Evolutionary conservation across 2,797 vertebrate species (phyloP).

Genomic region (Philypnodon macrostomus): DNA sequence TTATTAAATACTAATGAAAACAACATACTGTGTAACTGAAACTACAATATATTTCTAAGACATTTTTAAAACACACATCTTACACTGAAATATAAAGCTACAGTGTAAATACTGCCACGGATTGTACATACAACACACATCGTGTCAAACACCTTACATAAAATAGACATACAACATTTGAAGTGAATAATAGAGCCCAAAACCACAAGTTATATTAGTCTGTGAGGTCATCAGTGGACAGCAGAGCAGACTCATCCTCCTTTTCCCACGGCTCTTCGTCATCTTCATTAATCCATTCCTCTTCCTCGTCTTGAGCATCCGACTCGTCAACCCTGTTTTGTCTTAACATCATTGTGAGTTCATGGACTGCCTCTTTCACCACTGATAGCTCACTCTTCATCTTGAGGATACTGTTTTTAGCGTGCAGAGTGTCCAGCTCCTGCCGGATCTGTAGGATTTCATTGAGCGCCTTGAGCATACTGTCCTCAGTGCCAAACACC

Average conservation of each 20-base stretch:
- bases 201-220: no score
- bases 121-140: no score
- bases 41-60: no score
- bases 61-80: no score
- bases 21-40: background rate
- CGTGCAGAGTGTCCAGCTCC: constrained; percentile 78
- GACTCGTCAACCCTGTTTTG: constrained; percentile 14
- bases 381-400: constrained; percentile 72
- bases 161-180: no score
- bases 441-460: constrained; percentile 79
- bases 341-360: constrained; percentile 61
- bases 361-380: constrained; percentile 72
- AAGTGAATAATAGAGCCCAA: no score
- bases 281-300: constrained; percentile 32
- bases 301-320: constrained; percentile 26
- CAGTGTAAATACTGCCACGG: no score
- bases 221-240: constrained; percentile 24
- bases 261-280: constrained; percentile 39
- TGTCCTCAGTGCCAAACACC: constrained; percentile 83
- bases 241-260: constrained; percentile 20
- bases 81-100: no score
- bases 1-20: constrained; percentile 1
- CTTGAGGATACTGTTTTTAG: constrained; percentile 75
- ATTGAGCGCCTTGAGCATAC: constrained; percentile 79
- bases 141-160: no score